Percentiles rank a stretch among this genome's conserved stretches.
These are phyloP conservation scores for Gymnoscopelus braueri DNA, from an alignment of 2,797 vertebrate genomes.

Conservation along the genomic window DNA sequence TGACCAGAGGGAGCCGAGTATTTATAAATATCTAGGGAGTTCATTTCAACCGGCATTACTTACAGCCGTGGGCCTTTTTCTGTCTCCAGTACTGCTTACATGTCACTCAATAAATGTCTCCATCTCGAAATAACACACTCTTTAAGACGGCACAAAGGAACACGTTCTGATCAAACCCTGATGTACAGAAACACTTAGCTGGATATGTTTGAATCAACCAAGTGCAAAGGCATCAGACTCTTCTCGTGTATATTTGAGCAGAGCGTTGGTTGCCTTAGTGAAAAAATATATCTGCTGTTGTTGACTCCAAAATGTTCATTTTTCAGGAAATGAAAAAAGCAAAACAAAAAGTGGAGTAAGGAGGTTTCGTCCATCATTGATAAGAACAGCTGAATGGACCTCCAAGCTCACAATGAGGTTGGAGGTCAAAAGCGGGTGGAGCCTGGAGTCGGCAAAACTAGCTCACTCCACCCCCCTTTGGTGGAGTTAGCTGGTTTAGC, in stretches of 20 bases:
- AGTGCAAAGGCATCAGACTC: slow-evolving; percentile 15
- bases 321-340: too few relatives aligned
- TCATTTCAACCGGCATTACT: slow-evolving; percentile 67
- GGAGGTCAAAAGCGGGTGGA: too few relatives aligned
- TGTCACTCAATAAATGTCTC: slow-evolving; percentile 59
- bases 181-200: slow-evolving; percentile 39
- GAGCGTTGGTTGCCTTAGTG: neutral
- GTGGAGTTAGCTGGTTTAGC: too few relatives aligned
- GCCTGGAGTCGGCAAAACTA: too few relatives aligned
- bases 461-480: too few relatives aligned
- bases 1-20: slow-evolving; percentile 46
- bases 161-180: slow-evolving; percentile 40
- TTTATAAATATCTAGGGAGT: slow-evolving; percentile 74
- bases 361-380: too few relatives aligned
- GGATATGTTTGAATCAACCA: slow-evolving; percentile 11
- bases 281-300: too few relatives aligned
- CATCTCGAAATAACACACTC: slow-evolving; percentile 47
- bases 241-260: neutral
- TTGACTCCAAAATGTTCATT: too few relatives aligned
- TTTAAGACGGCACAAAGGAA: slow-evolving; percentile 31
- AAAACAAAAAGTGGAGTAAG: too few relatives aligned
- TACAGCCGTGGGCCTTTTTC: slow-evolving; percentile 38
- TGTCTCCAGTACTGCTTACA: slow-evolving; percentile 29
- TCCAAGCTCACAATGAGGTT: too few relatives aligned
- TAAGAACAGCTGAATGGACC: too few relatives aligned